Evolutionary conservation across 2,888 invertebrate species (phyloP).

Genomic region (Noctua comes): DNA sequence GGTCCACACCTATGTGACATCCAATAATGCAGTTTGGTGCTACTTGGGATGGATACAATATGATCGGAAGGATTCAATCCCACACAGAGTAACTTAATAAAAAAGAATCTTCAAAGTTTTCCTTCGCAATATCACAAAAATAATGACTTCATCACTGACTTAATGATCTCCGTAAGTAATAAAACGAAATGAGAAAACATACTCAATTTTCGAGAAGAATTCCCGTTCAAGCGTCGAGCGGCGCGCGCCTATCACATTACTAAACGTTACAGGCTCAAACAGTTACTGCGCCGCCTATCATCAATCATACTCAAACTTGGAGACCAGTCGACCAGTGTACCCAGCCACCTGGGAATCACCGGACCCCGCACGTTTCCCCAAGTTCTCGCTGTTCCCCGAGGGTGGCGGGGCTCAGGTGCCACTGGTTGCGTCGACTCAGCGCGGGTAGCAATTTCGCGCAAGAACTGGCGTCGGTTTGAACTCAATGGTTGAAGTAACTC

Average conservation of each 20-base stretch:
- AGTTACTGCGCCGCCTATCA: constrained; percentile 66
- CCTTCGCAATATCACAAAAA: constrained; percentile 11
- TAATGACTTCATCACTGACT: constrained; percentile 39
- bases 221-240: constrained; percentile 13
- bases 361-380: not conserved
- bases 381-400: constrained; percentile 6
- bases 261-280: constrained; percentile 58
- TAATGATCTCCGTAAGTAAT: constrained; percentile 41
- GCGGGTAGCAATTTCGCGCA: constrained; percentile 75
- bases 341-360: constrained; percentile 65
- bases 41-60: not conserved
- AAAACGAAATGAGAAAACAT: constrained; percentile 52
- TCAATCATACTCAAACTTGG: constrained; percentile 75
- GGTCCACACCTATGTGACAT: no score
- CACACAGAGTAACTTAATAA: not conserved
- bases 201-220: constrained; percentile 46
- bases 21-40: no score
- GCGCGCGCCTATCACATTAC: constrained; percentile 61
- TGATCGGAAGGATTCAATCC: not conserved
- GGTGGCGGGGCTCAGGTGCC: constrained; percentile 46
- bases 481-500: constrained; percentile 70
- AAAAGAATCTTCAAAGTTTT: not conserved
- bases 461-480: constrained; percentile 70
- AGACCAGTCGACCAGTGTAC: constrained; percentile 57
- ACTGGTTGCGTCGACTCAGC: constrained; percentile 73